Conservation (phyloP, 2,113 vertebrate genomes). For the Silurus meridionalis region DNA sequence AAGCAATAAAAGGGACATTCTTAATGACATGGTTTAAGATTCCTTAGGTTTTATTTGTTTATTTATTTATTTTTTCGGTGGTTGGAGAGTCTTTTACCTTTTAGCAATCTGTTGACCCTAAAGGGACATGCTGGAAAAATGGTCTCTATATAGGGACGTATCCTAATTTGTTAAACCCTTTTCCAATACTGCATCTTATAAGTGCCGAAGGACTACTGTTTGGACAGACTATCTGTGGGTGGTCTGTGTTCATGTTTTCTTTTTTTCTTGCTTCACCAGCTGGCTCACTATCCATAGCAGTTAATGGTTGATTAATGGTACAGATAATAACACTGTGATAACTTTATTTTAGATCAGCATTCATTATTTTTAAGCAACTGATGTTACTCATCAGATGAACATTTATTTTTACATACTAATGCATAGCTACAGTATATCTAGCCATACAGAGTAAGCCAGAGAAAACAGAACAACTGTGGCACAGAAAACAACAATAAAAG, state of each 20-base stretch:
- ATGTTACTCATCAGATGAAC: background rate
- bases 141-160: background rate
- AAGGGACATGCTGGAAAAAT: background rate
- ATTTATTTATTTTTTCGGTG: too few species aligned
- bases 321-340: background rate
- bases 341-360: background rate
- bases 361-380: background rate
- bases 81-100: too few species aligned
- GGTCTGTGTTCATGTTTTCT: background rate
- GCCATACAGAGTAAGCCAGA: background rate
- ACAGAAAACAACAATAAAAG: background rate
- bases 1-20: too few species aligned
- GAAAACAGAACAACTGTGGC: background rate
- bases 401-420: background rate
- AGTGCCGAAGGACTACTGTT: background rate
- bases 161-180: background rate
- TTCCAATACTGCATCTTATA: background rate
- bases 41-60: too few species aligned
- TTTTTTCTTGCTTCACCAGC: background rate
- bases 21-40: too few species aligned
- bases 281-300: conserved; percentile 2
- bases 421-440: background rate
- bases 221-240: background rate
- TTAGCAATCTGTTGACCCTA: background rate
- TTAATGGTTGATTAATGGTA: conserved; percentile 8